phyloP scores from a whole-genome alignment of 2,888 invertebrate species.

The Drosophila atripex region DNA sequence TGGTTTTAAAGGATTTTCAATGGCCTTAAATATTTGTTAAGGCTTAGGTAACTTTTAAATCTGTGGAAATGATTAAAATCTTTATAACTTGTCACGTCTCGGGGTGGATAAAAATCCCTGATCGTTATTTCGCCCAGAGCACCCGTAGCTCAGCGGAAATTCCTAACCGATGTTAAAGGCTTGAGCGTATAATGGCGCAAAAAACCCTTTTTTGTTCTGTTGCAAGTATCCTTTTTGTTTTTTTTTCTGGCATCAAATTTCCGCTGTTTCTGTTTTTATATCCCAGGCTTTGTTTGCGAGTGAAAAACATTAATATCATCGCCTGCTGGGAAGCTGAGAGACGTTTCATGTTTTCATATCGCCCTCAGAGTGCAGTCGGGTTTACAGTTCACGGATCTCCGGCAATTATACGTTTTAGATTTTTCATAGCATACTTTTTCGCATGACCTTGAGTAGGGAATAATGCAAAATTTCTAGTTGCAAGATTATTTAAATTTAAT shows the following conservation, averaged over 20 bases:
- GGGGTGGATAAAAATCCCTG: constrained; percentile 9
- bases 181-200: constrained; percentile 22
- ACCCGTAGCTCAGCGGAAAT: constrained; percentile 27
- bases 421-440: constrained; percentile 28
- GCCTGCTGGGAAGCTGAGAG: constrained; percentile 34
- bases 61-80: neutral
- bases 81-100: neutral
- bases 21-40: too few relatives aligned
- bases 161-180: constrained; percentile 34
- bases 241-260: constrained; percentile 32
- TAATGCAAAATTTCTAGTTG: constrained; percentile 19
- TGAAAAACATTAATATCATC: constrained; percentile 31
- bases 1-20: too few relatives aligned
- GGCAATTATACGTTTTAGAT: constrained; percentile 7
- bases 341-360: constrained; percentile 14
- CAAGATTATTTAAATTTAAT: constrained; percentile 55
- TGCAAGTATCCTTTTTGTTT: constrained; percentile 3
- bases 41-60: neutral
- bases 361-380: neutral
- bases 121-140: neutral
- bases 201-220: neutral
- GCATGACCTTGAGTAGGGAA: constrained; percentile 26
- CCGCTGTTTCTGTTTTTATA: constrained; percentile 26
- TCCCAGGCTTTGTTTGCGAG: constrained; percentile 18
- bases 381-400: constrained; percentile 14